Base-by-base conservation (phyloP, 2,113 vertebrate species). In the Brachyistius frenatus region DNA sequence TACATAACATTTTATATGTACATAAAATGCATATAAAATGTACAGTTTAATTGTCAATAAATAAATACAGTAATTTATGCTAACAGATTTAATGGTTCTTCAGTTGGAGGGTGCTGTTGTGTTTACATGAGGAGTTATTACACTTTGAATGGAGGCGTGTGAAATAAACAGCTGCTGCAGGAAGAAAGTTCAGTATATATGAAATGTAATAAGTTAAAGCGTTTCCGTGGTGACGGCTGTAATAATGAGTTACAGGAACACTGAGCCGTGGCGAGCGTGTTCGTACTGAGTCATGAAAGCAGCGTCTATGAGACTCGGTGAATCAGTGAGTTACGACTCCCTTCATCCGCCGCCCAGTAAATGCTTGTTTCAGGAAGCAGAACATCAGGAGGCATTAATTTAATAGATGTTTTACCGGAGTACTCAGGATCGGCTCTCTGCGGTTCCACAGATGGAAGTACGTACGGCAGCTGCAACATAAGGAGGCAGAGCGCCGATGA, bases 361-460 rank as follows among this genome's bases (percentile, higher is more conserved):
- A 69, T 9, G 66, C 60, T 37, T 32, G 62, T 62, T 80, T 73
- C 83, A 85, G 83, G 83, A 81, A 85, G 73, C 47, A 1, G n/a
- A 4, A 32, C 66, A 71, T 82, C 36, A 83, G 67, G 35, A 8
- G 4, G 1, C 66, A 32, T 66, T 76, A 11, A 66, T 66, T 76
- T 72, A 61, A 74, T 74, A 68, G 78, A 80, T 80, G 15, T 68
- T 39, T 74, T 41, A 73, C 37, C 78, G 53, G 63, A 67, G 70
- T 37, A 11, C 62, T 80, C 37, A 41, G 57, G 53, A 52, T 35
- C 4, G 1, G 31, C 32, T 53, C 62, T 60, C 60, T 1, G 37
- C n/a, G 2, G 72, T 1, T 23, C 23, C 23, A 23, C 23, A 1
- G 49, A 47, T 11, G 33, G 33, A 7, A 16, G 13, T 44, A 44